Evolutionary conservation across 2,888 invertebrate species (phyloP).

Genomic region (Ceraclea dissimilis): DNA sequence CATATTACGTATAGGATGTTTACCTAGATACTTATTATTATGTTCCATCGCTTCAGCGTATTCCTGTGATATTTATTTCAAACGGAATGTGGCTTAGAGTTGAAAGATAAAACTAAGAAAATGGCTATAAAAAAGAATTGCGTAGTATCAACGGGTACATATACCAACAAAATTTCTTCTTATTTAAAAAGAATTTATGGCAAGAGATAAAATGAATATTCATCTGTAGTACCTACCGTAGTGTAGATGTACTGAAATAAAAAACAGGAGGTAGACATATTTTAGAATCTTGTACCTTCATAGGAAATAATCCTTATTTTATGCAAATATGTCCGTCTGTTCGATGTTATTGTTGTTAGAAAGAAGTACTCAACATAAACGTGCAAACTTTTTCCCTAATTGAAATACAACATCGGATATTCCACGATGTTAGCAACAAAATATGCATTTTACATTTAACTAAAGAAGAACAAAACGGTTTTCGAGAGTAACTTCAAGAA

Average conservation of each 20-base stretch:
- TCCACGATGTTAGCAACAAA: no score
- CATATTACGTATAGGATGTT: no score
- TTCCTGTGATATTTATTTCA: slow-evolving; percentile 4
- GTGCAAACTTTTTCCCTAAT: no score
- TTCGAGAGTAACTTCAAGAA: no score
- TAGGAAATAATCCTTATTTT: background rate
- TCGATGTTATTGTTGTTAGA: no score
- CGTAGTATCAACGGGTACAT: background rate
- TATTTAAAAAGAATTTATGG: background rate
- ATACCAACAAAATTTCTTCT: background rate
- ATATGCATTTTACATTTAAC: no score
- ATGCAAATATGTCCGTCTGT: background rate
- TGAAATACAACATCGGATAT: no score
- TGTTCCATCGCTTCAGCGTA: no score
- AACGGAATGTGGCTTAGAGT: background rate
- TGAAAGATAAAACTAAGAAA: background rate
- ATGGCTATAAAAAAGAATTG: background rate
- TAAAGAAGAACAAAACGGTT: no score
- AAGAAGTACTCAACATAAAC: no score
- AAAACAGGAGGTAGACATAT: background rate
- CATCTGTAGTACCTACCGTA: background rate
- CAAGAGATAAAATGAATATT: background rate
- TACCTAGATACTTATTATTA: no score
- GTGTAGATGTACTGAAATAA: background rate
- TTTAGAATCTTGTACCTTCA: background rate